Conservation (phyloP, 2,113 vertebrate species). For the Chamaea fasciata region DNA sequence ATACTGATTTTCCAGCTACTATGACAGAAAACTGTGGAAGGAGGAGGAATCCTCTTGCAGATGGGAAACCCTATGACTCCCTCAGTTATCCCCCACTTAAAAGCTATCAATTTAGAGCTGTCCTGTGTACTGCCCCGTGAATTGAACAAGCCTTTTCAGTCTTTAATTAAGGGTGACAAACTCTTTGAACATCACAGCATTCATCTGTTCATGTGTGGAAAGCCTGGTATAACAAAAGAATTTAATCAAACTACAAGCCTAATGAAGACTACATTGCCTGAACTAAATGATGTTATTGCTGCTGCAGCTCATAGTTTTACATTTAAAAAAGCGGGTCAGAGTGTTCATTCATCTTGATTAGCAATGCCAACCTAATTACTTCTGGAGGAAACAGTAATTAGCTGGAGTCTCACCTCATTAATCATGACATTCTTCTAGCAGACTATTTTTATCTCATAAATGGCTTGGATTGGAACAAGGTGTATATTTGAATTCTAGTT, state of each 20-base stretch:
- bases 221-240: conserved; percentile 81
- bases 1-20: conserved; percentile 46
- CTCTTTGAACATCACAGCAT: conserved; percentile 80
- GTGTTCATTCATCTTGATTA: conserved; percentile 91
- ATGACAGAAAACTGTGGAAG: conserved; percentile 26
- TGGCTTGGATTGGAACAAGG: conserved; percentile 88
- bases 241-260: conserved; percentile 82
- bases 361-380: conserved; percentile 96
- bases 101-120: conserved; percentile 80
- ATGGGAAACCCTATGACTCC: conserved; percentile 58
- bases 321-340: conserved; percentile 82
- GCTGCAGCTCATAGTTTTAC: conserved; percentile 76
- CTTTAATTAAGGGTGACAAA: conserved; percentile 84
- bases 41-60: conserved; percentile 43
- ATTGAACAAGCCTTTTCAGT: conserved; percentile 75
- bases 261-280: conserved; percentile 80
- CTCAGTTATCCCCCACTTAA: conserved; percentile 69
- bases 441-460: conserved; percentile 99
- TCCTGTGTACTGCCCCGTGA: conserved; percentile 71
- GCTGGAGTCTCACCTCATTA: conserved; percentile 97
- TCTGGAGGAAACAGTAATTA: conserved; percentile 99
- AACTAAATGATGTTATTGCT: conserved; percentile 80
- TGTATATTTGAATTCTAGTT: conserved; percentile 91
- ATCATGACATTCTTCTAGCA: conserved; percentile 95
- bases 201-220: conserved; percentile 77